phyloP scores from a whole-genome alignment of 2,888 invertebrate species.

The Platynereis dumerilii region DNA sequence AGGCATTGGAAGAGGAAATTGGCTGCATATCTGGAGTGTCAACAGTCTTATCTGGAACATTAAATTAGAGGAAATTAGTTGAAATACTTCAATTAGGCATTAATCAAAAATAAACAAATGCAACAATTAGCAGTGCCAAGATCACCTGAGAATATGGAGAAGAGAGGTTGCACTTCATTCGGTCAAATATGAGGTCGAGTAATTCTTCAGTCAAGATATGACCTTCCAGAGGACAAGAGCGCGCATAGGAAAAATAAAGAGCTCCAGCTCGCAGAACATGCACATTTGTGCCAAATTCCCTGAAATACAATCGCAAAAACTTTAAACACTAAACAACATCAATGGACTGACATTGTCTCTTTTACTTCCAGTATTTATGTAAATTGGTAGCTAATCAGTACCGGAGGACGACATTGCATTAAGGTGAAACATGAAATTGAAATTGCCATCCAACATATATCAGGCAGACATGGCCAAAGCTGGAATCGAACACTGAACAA shows the following conservation, averaged over 20 bases:
- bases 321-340: too few species aligned
- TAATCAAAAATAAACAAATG: too few species aligned
- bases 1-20: constrained; percentile 68
- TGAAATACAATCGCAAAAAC: constrained; percentile 41
- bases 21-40: constrained; percentile 76
- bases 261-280: constrained; percentile 51
- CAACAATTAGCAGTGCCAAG: too few species aligned
- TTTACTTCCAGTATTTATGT: too few species aligned
- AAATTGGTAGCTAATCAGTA: too few species aligned
- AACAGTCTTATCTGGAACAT: constrained; percentile 70
- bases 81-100: too few species aligned
- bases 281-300: constrained; percentile 41
- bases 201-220: constrained; percentile 38
- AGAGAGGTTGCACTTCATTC: constrained; percentile 71
- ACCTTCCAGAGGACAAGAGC: constrained; percentile 7
- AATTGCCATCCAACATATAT: too few species aligned
- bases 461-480: too few species aligned
- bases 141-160: constrained; percentile 76
- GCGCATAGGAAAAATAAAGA: constrained; percentile 45
- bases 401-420: too few species aligned
- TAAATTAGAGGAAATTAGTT: neutral
- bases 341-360: too few species aligned
- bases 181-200: constrained; percentile 65
- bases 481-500: too few species aligned
- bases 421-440: too few species aligned